Percentiles rank a stretch among this genome's conserved stretches.
Conservation (phyloP, 2,113 vertebrate species). For the Scomber scombrus region DNA sequence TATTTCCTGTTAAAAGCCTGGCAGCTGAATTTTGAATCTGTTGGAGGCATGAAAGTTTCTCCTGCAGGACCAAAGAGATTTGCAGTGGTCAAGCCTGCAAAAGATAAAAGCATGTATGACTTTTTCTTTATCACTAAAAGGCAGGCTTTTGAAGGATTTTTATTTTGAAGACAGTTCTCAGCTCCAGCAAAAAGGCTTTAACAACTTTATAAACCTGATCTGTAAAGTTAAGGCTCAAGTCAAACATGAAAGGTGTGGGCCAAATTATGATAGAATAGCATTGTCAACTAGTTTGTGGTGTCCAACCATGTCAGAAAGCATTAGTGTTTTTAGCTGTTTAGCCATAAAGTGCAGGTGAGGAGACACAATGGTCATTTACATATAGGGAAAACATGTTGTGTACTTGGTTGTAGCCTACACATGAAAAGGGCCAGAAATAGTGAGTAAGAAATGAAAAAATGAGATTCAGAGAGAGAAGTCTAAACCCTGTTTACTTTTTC, state of each 20-base stretch:
- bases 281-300: too few relatives aligned
- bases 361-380: too few relatives aligned
- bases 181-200: background rate
- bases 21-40: background rate
- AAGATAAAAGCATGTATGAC: constrained; percentile 25
- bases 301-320: too few relatives aligned
- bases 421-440: too few relatives aligned
- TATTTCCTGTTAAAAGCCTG: background rate
- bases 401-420: too few relatives aligned
- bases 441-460: too few relatives aligned
- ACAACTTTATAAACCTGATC: constrained; percentile 1
- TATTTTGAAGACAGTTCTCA: background rate
- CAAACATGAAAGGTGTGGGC: background rate
- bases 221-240: background rate
- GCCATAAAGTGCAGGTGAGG: too few relatives aligned
- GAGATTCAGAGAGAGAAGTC: too few relatives aligned
- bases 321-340: too few relatives aligned
- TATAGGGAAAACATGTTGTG: too few relatives aligned
- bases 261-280: too few relatives aligned
- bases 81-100: background rate
- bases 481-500: too few relatives aligned
- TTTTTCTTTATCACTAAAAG: background rate
- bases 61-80: background rate
- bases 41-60: background rate
- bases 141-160: background rate